Conservation (phyloP, 1,140 invertebrate genomes). For the Glossosoma conforme region DNA sequence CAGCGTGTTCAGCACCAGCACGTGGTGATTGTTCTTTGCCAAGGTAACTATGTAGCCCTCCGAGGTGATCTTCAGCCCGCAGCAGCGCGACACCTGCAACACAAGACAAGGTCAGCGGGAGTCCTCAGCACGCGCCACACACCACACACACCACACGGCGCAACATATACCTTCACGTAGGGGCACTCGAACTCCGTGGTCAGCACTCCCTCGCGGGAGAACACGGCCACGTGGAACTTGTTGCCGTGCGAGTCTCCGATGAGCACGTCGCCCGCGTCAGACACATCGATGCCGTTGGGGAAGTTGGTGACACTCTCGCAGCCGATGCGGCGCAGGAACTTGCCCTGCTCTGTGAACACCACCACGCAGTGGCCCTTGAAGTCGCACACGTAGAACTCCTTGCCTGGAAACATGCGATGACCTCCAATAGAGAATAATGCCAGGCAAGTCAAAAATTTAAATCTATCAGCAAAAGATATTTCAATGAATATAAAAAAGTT, state of each 20-base stretch:
- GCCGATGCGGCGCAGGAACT: constrained; percentile 87
- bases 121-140: background rate
- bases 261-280: constrained; percentile 90
- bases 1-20: constrained; percentile 91
- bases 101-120: background rate
- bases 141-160: background rate
- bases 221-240: constrained; percentile 93
- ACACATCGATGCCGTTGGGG: constrained; percentile 96
- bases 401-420: constrained; percentile 64
- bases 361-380: constrained; percentile 97
- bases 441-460: too few relatives aligned
- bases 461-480: too few relatives aligned
- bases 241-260: constrained; percentile 97
- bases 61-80: constrained; percentile 92
- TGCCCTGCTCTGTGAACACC: constrained; percentile 88
- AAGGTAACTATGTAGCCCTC: constrained; percentile 95
- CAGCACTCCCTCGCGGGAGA: constrained; percentile 78
- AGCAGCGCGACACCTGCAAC: constrained; percentile 89
- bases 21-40: constrained; percentile 98
- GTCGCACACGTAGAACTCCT: constrained; percentile 96
- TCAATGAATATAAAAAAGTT: constrained; percentile 14
- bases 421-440: too few relatives aligned
- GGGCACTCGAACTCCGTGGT: constrained; percentile 95
- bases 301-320: constrained; percentile 94
- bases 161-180: constrained; percentile 76